Evolutionary conservation across 2,888 invertebrate species (phyloP).

Genomic region (Synergus gifuensis): DNA sequence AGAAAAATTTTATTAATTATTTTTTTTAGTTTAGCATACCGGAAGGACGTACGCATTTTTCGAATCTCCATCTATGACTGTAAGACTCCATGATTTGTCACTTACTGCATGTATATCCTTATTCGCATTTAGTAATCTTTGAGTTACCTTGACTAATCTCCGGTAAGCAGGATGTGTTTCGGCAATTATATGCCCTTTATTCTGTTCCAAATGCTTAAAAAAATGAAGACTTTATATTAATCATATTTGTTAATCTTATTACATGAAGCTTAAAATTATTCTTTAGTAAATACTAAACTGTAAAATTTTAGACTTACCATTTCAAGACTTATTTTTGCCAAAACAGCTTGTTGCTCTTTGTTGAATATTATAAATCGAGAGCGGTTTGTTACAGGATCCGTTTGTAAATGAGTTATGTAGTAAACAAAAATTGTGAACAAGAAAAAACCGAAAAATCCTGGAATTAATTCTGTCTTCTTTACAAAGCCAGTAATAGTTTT

Average conservation of each 20-base stretch:
- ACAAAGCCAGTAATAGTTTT: not conserved
- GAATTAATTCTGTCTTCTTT: constrained; percentile 40
- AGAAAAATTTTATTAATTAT: constrained; percentile 8
- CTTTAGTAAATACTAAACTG: not conserved
- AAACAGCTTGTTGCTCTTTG: constrained; percentile 74
- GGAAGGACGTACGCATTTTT: constrained; percentile 81
- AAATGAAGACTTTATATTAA: constrained; percentile 10
- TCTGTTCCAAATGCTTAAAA: constrained; percentile 69
- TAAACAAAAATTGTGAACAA: constrained; percentile 60
- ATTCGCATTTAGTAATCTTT: constrained; percentile 77
- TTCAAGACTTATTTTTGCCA: constrained; percentile 75
- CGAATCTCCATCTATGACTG: constrained; percentile 75
- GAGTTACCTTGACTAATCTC: constrained; percentile 74
- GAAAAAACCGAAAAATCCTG: constrained; percentile 63
- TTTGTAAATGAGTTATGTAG: constrained; percentile 77
- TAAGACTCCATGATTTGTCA: constrained; percentile 78
- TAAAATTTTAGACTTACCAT: constrained; percentile 44
- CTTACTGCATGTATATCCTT: constrained; percentile 77
- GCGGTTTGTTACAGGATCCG: constrained; percentile 79
- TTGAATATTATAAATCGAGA: constrained; percentile 79
- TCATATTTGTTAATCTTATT: not conserved
- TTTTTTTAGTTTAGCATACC: constrained; percentile 54
- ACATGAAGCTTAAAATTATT: not conserved
- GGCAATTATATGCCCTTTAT: constrained; percentile 50
- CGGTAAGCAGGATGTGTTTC: constrained; percentile 72